phyloP scores from a whole-genome alignment of 2,888 invertebrate genomes.

The Troides helena region DNA sequence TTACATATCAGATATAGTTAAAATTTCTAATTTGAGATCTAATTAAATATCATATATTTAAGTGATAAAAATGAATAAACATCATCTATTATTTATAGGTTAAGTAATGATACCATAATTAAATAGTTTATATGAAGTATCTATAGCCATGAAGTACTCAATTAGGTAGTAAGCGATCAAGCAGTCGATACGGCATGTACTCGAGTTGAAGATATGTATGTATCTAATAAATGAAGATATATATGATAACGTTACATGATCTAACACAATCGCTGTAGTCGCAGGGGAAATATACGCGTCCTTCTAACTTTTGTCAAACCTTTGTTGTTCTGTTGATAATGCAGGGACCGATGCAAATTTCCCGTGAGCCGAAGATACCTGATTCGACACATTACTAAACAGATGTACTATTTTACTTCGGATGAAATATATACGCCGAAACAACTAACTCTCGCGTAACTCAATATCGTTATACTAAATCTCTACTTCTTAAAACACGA shows the following conservation, averaged over 20 bases:
- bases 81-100: too few species aligned
- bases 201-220: conserved; percentile 17
- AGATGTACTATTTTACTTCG: background rate
- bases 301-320: conserved; percentile 40
- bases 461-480: too few species aligned
- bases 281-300: conserved; percentile 41
- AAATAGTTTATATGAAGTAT: too few species aligned
- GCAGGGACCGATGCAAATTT: conserved; percentile 28
- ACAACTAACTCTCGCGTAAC: too few species aligned
- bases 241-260: conserved; percentile 21
- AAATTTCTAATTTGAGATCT: too few species aligned
- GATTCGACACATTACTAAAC: background rate
- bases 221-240: too few species aligned
- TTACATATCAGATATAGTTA: too few species aligned
- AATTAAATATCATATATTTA: too few species aligned
- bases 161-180: conserved; percentile 13
- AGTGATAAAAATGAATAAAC: too few species aligned
- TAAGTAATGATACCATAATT: too few species aligned
- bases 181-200: conserved; percentile 17
- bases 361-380: background rate
- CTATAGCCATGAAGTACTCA: conserved; percentile 9
- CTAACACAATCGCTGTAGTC: conserved; percentile 4
- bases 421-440: background rate
- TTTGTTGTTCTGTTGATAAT: conserved; percentile 10
- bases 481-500: too few species aligned